Conservation (phyloP, 2,797 vertebrate species). For the Tokudaia muenninki region DNA sequence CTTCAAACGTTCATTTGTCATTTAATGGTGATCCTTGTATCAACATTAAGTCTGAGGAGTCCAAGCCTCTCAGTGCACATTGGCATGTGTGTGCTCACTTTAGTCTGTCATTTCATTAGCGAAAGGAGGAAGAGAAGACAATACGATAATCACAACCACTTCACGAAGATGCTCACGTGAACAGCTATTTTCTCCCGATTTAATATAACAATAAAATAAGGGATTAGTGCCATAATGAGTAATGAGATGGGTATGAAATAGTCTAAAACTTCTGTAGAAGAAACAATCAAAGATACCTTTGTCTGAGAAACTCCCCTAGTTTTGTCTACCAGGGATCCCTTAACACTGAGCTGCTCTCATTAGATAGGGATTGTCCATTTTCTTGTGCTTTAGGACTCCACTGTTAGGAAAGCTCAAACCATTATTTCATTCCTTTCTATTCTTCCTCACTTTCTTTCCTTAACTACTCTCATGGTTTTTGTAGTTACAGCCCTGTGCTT, state of each 20-base stretch:
- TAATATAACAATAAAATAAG: constrained; percentile 50
- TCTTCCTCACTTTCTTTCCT: neutral
- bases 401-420: neutral
- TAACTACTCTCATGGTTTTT: neutral
- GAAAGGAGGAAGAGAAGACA: neutral
- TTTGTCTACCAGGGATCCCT: rapidly evolving
- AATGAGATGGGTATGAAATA: neutral
- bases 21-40: constrained; percentile 49
- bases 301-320: neutral
- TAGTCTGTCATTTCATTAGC: constrained; percentile 21
- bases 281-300: neutral
- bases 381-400: neutral
- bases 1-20: constrained; percentile 50
- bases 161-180: neutral
- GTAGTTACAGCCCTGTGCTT: neutral
- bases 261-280: neutral
- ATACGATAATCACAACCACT: neutral
- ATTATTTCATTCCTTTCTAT: neutral
- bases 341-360: rapidly evolving
- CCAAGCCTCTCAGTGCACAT: neutral
- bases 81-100: neutral
- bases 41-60: constrained; percentile 60
- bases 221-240: neutral
- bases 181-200: constrained; percentile 33
- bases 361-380: neutral